Evolutionary conservation across 37 sponge, comb jelly and placozoan genomes (phyloP).

Genomic region (Trichoplax adhaerens): DNA sequence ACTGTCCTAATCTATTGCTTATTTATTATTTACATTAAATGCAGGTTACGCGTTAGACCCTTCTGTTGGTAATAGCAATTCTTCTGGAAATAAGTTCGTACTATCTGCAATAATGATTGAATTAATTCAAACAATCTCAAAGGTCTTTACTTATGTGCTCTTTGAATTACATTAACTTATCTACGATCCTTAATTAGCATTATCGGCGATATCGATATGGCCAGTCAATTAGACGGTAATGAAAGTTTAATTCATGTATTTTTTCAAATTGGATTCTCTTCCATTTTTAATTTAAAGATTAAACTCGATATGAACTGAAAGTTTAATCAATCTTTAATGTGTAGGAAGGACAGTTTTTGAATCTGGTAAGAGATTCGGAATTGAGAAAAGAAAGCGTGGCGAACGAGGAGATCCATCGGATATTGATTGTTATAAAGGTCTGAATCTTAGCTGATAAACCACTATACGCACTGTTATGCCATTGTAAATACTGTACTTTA

Average conservation of each 20-base stretch:
- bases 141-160: too few relatives aligned
- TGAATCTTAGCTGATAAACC: not conserved
- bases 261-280: too few relatives aligned
- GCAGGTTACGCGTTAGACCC: constrained; percentile 65
- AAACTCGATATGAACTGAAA: too few relatives aligned
- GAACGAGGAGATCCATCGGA: constrained; percentile 60
- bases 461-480: not conserved
- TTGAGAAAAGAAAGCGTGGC: constrained; percentile 62
- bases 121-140: too few relatives aligned
- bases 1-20: not conserved
- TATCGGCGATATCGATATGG: constrained; percentile 55
- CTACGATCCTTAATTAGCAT: constrained; percentile 13
- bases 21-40: constrained; percentile 12
- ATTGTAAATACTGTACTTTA: not conserved
- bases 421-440: constrained; percentile 71
- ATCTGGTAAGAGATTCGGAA: constrained; percentile 20
- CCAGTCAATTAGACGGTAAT: not conserved
- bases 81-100: too few relatives aligned
- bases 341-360: constrained; percentile 74
- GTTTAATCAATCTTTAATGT: too few relatives aligned
- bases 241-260: too few relatives aligned
- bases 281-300: too few relatives aligned
- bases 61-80: constrained; percentile 3
- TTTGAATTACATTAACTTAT: not conserved
- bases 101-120: too few relatives aligned